Percentiles rank a stretch among this genome's conserved stretches.
These are phyloP conservation scores for Calypte anna DNA, from an alignment of 2,113 vertebrate genomes.

Conservation along the genomic window DNA sequence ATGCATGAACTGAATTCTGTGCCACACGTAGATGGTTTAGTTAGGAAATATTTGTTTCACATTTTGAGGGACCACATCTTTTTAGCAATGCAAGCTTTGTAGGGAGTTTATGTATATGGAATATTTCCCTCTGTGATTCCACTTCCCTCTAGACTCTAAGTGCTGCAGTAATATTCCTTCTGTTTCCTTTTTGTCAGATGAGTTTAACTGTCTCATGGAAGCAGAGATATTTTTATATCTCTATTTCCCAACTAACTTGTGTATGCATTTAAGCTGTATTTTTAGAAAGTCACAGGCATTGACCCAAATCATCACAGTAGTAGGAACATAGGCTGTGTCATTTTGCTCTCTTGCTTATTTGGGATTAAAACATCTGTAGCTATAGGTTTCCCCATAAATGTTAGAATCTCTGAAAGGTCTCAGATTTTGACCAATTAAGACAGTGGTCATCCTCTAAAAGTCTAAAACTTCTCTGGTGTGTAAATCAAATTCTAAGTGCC, in stretches of 20 bases:
- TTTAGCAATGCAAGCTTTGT: background rate
- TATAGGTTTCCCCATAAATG: background rate
- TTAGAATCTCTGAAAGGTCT: background rate
- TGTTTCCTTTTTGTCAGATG: background rate
- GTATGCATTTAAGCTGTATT: background rate
- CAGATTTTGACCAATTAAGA: background rate
- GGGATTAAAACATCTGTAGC: background rate
- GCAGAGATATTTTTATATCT: background rate
- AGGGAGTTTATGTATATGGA: background rate
- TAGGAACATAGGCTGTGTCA: background rate
- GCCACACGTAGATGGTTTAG: background rate
- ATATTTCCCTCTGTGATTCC: background rate
- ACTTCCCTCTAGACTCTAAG: background rate
- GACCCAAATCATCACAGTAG: background rate
- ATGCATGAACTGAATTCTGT: background rate
- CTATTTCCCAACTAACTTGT: background rate
- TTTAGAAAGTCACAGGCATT: background rate
- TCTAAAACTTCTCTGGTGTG: background rate
- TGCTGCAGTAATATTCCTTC: background rate
- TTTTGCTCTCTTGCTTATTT: background rate
- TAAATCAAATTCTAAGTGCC: background rate
- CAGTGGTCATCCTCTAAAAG: background rate
- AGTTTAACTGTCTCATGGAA: background rate
- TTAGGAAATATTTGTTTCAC: background rate
- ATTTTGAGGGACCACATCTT: background rate